Percentiles rank a stretch among this genome's conserved stretches.
phyloP scores from a whole-genome alignment of 2,113 vertebrate genomes.

The Atherinomorus stipes region DNA sequence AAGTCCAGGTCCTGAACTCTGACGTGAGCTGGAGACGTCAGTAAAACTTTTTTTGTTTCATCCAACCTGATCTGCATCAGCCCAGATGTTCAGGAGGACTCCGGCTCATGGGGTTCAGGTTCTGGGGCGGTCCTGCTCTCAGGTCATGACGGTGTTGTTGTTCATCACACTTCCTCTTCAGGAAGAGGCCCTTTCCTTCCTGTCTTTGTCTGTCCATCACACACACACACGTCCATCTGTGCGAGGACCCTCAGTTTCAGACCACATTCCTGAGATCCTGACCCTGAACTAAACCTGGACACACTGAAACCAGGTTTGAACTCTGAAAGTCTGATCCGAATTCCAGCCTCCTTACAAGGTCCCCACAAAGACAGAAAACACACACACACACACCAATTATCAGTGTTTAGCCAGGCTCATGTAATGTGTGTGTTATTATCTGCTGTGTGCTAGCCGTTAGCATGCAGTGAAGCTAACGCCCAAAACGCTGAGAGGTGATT shows the following conservation, averaged over 20 bases:
- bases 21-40: too few species aligned
- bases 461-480: constrained; percentile 48
- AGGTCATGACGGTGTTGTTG: not conserved
- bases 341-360: not conserved
- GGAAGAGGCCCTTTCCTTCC: constrained; percentile 44
- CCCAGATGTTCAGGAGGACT: too few species aligned
- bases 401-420: constrained; percentile 45
- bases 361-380: constrained; percentile 13
- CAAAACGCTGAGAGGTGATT: constrained; percentile 31
- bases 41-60: too few species aligned
- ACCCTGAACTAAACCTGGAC: not conserved
- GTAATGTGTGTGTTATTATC: constrained; percentile 56
- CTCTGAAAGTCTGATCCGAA: too few species aligned
- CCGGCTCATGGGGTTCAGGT: too few species aligned
- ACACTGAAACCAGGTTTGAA: not conserved
- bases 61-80: too few species aligned
- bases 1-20: too few species aligned
- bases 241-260: not conserved
- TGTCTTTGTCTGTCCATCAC: constrained; percentile 27
- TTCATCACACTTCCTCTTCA: constrained; percentile 11
- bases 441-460: constrained; percentile 49
- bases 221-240: constrained; percentile 1
- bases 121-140: too few species aligned
- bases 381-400: constrained; percentile 49
- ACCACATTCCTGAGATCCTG: not conserved